Base-by-base conservation (phyloP, 2,888 invertebrate genomes). In the Auanema sp. region DNA sequence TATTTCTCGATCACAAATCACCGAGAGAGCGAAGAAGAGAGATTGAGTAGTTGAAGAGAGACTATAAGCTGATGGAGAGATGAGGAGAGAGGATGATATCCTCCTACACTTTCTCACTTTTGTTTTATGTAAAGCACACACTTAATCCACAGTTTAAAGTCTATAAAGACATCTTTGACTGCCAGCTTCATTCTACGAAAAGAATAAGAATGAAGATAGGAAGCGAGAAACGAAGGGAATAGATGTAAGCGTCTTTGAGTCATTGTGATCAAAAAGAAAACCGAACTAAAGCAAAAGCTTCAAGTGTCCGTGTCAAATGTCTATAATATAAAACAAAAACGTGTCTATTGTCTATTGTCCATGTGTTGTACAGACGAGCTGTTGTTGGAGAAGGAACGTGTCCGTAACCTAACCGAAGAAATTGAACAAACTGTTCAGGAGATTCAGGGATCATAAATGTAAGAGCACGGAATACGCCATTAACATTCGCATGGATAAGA, bases 301-400 rank as follows among this genome's bases (percentile, higher is more conserved):
- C 8, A 33, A 33, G 8, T 8, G 21, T 47, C 2, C 18, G 47
- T 47, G 18, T 47, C 21, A 16, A 16, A 21, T 47, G 16, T 47
- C 8, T 8, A 47, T 18, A 5, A 47, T 8, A 47, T 18, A 5
- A 47, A 47, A 47, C 47, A 47, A 47, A 16, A 1, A 47, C n/a
- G 0, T 18, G 47, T 18, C 47, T 8, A 47, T 8, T 47, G 47
- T 47, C 47, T 47, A 47, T n/a, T 47, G 47, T 47, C 21, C 21
- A 41, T 43, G 51, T 60, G 52, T 58, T 66, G 63, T 84, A 23
- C 83, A 87, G 87, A 86, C 71, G 83, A 84, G 54, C 85, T 86
- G 72, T 77, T 83, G 58, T 72, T 83, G 69, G 83, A 83, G 72
- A 83, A 84, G 74, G 83, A 84, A 70, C 80, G 81, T 60, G 80